Evolutionary conservation across 2,888 invertebrate genomes (phyloP), one percentile per base, ranked within the genome.

Genomic region (Hydriomena furcata): DNA sequence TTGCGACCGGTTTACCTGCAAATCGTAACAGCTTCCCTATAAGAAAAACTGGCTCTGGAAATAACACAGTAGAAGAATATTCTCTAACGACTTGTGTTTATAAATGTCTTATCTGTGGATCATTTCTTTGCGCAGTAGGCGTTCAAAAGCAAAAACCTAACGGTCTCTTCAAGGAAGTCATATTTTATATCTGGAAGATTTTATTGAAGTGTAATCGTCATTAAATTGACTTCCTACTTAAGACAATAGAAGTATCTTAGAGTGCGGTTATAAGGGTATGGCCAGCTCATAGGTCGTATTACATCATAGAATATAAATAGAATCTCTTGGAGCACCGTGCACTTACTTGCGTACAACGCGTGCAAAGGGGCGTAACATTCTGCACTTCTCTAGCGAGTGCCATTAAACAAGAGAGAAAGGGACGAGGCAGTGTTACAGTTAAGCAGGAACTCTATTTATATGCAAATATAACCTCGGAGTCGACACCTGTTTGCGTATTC

Each of bases 401-500:
- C 67, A 61, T 63, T 61, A 63, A 73, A 69, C 68, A 73, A 69
- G 88, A 78, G 80, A 76, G 85, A 87, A 80, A 84, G 82, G 82
- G 88, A 89, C 82, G 74, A 76, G 75, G 61, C 71, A 74, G 78
- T 83, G 88, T 81, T 90, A 90, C 89, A 89, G 90, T 90, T 90
- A 89, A 88, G 88, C 88, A 88, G 89, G 89, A 88, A 89, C 89
- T 90, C 90, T 89, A 90, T 90, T 89, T 90, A 90, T 89, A 90
- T 90, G 90, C 90, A 89, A 90, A 90, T 89, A 89, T 84, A 88
- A 81, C 88, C 85, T 87, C 88, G 81, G 76, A 85, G 84, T 79
- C 89, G 84, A 89, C 90, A 90, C 90, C 89, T 90, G 90, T 90
- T 90, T 90, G 89, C 87, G 89, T 89, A 90, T 90, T 90, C 89